Evolutionary conservation across 2,888 invertebrate species (phyloP), one percentile per base, ranked within the genome.

Genomic region (Polietes domitor): DNA sequence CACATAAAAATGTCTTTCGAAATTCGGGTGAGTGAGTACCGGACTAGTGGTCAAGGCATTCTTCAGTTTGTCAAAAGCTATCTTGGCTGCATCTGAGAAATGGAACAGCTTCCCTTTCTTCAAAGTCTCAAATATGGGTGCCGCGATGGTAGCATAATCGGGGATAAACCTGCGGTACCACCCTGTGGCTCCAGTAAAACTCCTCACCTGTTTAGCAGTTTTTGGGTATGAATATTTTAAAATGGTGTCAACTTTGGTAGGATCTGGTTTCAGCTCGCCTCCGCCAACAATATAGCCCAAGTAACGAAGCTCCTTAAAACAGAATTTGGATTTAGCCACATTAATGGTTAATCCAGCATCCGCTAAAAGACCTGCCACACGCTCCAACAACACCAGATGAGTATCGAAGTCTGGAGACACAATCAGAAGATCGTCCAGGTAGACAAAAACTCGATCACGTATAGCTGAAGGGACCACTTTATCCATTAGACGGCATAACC

Each of bases 241-340:
- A 2, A 68, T 47, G 0, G 68, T 24, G 21, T 24, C 21, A 1
- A 68, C 43, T 24, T 68, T 74, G 0, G 19, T 15, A 2, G 74
- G 61, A 37, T 58, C 74, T 5, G 74, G 26, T 1, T 26, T 37
- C 1, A 74, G 24, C 15, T 58, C 43, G 10, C 74, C 43, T 5
- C 43, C 74, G 21, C 74, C 61, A 41, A 61, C 41, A 26, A 74
- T n/a, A n/a, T 53, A 74, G 4, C 74, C 61, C n/a, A 74, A 43
- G 43, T 61, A 74, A 15, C 17, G 4, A 9, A 58, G 28, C 26
- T 73, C 50, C 24, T 41, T 58, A 15, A 58, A 74, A 19, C 74
- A 74, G 24, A 74, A 74, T 12, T 74, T 58, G 15, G 61, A 74
- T 32, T 74, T 74, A 0, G 2, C 10, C 3, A 74, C 43, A 43